These are phyloP conservation scores for Drosophila athabasca DNA, from an alignment of 1,140 invertebrate genomes.

Conservation along the genomic window DNA sequence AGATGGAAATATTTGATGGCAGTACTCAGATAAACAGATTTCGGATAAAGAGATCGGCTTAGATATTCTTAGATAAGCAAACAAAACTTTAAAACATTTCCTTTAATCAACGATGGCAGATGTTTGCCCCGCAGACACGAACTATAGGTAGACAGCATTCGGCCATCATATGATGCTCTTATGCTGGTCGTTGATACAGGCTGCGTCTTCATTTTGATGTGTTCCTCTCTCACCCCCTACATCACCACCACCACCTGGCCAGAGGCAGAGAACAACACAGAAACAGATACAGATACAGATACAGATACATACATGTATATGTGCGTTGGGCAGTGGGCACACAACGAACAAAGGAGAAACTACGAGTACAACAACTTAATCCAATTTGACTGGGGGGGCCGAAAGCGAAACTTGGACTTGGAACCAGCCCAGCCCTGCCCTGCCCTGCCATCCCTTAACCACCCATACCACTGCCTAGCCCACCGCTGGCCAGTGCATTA, in stretches of 20 bases:
- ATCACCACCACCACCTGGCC: neutral
- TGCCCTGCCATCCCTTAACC: neutral
- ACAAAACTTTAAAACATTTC: no score
- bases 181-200: neutral
- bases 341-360: conserved; percentile 39
- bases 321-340: conserved; percentile 1
- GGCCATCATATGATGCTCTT: neutral
- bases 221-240: neutral
- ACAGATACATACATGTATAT: conserved; percentile 1
- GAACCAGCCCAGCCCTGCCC: conserved; percentile 1
- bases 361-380: conserved; percentile 68
- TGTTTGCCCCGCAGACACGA: no score
- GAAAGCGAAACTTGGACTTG: conserved; percentile 42
- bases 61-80: no score
- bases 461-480: neutral
- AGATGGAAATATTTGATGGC: no score
- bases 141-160: neutral
- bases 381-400: conserved; percentile 73
- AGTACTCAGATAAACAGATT: no score
- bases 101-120: no score
- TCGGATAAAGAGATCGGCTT: no score
- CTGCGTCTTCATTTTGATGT: conserved; percentile 26
- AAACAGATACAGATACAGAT: neutral
- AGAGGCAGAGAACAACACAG: neutral
- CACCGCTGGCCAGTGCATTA: neutral